These are phyloP conservation scores for Anguilla obscura DNA, from an alignment of 2,797 vertebrate species.

Conservation along the genomic window DNA sequence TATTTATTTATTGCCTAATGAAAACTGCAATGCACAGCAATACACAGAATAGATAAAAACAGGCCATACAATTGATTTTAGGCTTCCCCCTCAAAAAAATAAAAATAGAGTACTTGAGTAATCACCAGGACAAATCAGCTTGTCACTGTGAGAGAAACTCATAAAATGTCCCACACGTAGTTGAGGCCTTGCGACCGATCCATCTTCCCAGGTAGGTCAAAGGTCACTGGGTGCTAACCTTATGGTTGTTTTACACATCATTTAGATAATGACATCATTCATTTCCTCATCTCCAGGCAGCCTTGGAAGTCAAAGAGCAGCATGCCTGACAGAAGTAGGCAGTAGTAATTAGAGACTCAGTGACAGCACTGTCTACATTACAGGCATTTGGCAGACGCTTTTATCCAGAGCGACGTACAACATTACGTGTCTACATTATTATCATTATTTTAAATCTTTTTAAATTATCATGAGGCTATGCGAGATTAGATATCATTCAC, in stretches of 20 bases:
- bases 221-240: slow-evolving; percentile 68
- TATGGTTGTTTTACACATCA: slow-evolving; percentile 60
- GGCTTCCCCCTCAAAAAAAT: no score
- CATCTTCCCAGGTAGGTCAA: slow-evolving; percentile 69
- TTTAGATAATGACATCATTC: slow-evolving; percentile 31
- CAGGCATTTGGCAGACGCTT: no score
- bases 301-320: background rate
- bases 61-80: background rate
- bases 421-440: no score
- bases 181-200: slow-evolving; percentile 47
- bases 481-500: no score
- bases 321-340: background rate
- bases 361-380: background rate
- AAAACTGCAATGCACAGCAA: background rate
- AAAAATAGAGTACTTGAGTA: background rate
- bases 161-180: background rate
- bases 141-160: background rate
- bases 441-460: no score
- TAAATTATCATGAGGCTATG: no score
- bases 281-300: background rate
- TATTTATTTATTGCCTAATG: background rate
- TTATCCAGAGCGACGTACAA: no score
- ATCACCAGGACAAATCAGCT: no score
- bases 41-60: background rate
- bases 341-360: background rate